Conservation (phyloP, 2,888 invertebrate genomes). For the Choristoneura rosaceana region DNA sequence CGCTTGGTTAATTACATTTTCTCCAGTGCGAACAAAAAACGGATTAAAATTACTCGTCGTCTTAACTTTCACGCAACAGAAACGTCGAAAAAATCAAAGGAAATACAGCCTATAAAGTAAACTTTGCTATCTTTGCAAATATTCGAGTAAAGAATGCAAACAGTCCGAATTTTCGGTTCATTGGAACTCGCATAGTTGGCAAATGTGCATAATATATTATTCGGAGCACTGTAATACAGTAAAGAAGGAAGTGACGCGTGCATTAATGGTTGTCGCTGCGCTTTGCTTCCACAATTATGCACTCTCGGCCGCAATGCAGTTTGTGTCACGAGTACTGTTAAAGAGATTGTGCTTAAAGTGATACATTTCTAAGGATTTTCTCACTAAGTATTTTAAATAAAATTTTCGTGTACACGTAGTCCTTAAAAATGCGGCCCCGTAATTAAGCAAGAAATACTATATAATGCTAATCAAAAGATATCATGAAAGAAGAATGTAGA, state of each 20-base stretch:
- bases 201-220: slow-evolving; percentile 18
- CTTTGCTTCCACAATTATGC: slow-evolving; percentile 59
- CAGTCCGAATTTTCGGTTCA: neutral
- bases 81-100: neutral
- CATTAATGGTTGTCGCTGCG: slow-evolving; percentile 57
- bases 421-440: too few species aligned
- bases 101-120: neutral
- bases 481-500: too few species aligned
- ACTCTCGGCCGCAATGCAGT: slow-evolving; percentile 65
- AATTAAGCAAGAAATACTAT: too few species aligned
- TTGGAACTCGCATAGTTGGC: slow-evolving; percentile 7
- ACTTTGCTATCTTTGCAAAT: neutral
- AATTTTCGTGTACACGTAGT: too few species aligned
- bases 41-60: too few species aligned
- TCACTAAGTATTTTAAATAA: too few species aligned
- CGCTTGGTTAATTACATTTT: too few species aligned
- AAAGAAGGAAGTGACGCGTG: slow-evolving; percentile 55
- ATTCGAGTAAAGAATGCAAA: neutral
- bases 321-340: slow-evolving; percentile 54
- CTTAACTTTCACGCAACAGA: neutral
- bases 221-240: slow-evolving; percentile 2
- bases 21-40: too few species aligned
- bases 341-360: slow-evolving; percentile 2
- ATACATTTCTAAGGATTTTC: too few species aligned
- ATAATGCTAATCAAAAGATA: too few species aligned